Percentiles rank a stretch among this genome's conserved stretches.
phyloP scores from a whole-genome alignment of 2,888 invertebrate species.

The Mystacides longicornis region DNA sequence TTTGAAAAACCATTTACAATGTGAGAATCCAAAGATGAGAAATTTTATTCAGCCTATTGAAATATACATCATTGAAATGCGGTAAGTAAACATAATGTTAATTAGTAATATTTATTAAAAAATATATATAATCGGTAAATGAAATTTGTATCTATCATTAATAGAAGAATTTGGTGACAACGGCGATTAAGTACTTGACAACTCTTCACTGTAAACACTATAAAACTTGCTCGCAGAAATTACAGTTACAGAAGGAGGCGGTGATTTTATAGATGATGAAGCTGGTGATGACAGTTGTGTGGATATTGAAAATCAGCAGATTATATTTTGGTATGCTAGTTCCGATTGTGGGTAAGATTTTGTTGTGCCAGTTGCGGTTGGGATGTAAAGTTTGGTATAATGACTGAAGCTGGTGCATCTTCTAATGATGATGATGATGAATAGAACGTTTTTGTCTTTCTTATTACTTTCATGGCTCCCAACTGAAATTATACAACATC shows the following conservation, averaged over 20 bases:
- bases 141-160: constrained; percentile 15
- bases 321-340: constrained; percentile 11
- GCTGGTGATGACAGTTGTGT: constrained; percentile 13
- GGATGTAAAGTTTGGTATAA: constrained; percentile 10
- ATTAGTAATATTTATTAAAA: constrained; percentile 7
- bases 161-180: constrained; percentile 16
- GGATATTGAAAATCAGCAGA: constrained; percentile 1
- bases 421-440: not conserved
- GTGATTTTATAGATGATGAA: constrained; percentile 16
- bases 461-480: constrained; percentile 18
- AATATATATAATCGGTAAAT: constrained; percentile 14
- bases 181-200: constrained; percentile 17
- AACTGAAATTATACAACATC: constrained; percentile 22
- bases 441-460: constrained; percentile 7
- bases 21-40: constrained; percentile 12
- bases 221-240: constrained; percentile 16
- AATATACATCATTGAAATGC: constrained; percentile 15
- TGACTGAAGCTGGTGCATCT: not conserved
- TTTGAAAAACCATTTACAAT: no score
- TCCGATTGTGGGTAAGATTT: constrained; percentile 13
- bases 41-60: constrained; percentile 16
- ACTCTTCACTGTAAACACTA: constrained; percentile 18
- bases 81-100: constrained; percentile 10
- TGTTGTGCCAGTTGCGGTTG: constrained; percentile 13
- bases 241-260: constrained; percentile 10